Percentiles rank a stretch among this genome's conserved stretches.
These are phyloP conservation scores for Zosterops borbonicus DNA, from an alignment of 2,113 vertebrate species.

Conservation along the genomic window DNA sequence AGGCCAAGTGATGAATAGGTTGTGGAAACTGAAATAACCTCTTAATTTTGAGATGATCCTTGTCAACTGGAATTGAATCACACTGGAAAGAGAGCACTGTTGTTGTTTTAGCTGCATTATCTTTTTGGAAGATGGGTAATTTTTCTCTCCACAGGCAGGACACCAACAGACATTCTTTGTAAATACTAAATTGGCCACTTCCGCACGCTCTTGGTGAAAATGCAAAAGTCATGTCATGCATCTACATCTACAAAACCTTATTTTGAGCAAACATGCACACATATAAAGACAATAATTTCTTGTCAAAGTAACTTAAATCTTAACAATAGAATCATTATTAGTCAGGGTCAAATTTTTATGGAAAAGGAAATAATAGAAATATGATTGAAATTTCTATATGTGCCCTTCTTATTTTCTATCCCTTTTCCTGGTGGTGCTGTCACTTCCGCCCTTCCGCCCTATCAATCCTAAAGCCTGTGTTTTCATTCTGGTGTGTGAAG, in stretches of 20 bases:
- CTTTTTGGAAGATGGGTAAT: not conserved
- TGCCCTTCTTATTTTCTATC: not conserved
- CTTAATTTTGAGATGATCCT: not conserved
- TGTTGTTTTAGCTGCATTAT: not conserved
- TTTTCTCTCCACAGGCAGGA: not conserved
- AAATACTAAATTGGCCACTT: not conserved
- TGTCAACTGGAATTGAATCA: not conserved
- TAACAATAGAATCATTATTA: not conserved
- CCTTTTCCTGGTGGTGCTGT: not conserved
- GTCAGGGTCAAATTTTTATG: not conserved
- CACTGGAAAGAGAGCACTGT: not conserved
- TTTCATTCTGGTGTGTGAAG: not conserved
- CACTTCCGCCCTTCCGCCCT: fast-evolving
- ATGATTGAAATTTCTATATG: not conserved
- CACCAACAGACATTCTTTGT: not conserved
- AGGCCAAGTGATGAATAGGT: not conserved
- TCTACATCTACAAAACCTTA: not conserved
- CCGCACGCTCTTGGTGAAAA: not conserved
- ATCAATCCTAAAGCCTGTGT: not conserved
- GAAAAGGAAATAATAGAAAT: not conserved
- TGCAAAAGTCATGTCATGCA: not conserved
- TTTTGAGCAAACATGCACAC: not conserved
- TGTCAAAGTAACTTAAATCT: not conserved
- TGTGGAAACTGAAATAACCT: not conserved
- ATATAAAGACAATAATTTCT: not conserved